Evolutionary conservation across 2,888 invertebrate species (phyloP), one percentile per base, ranked within the genome.

Genomic region (Thera britannica): DNA sequence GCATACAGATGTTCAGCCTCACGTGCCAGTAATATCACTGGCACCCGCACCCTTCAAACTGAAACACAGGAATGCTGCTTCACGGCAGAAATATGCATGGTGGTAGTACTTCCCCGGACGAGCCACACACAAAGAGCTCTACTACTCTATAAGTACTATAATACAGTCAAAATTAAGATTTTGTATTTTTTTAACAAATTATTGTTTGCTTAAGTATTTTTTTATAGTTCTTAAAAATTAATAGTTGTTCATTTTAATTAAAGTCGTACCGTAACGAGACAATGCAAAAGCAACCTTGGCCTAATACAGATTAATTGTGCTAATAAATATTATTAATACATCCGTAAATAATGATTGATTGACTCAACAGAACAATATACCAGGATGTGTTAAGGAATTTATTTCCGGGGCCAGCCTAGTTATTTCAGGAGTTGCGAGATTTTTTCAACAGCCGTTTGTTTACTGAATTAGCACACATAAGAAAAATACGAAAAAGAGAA

Each of bases 311-410:
- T 87, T 89, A 88, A 90, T 90, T 90, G 87, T 87, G 85, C 83
- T 85, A 84, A 87, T 88, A 88, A 88, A 88, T 87, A 89, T 85
- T 88, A 88, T 89, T 85, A 88, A 87, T 44, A 90, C 88, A 90
- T 90, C 90, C 90, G 92, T 87, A 90, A 91, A 87, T 86, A 84
- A 41, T 92, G 92, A 92, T 92, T 84, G 92, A 92, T 92, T 78
- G 87, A 79, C 77, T 75, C 81, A 64, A 57, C 70, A 68, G 59
- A 79, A 83, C 83, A 83, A 81, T 82, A 74, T 77, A 67, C 58
- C 62, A 62, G 58, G 56, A 59, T 54, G 55, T 65, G 60, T 46
- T 56, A 63, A 23, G 67, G 65, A 59, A 46, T 66, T 34, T 9
- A 7, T 58, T n/a, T 12, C 11, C 41, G 58, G 62, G n/a, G 65